Evolutionary conservation across 1,140 invertebrate species (phyloP).

Genomic region (Scaptomyza pallida): DNA sequence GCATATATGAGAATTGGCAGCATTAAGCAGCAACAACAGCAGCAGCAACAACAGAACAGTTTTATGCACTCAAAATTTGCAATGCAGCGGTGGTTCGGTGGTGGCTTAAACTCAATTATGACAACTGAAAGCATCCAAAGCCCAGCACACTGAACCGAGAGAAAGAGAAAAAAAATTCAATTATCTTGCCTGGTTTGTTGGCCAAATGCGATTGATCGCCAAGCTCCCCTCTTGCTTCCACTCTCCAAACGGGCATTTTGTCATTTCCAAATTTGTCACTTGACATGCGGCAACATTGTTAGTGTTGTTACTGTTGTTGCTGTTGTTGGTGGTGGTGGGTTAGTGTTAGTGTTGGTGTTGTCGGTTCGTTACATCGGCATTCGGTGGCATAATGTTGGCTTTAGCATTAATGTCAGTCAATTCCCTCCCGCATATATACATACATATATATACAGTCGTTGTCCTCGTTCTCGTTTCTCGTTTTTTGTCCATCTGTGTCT

Average conservation of each 20-base stretch:
- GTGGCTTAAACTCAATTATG: constrained; percentile 74
- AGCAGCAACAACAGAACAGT: constrained; percentile 16
- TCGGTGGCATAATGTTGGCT: constrained; percentile 72
- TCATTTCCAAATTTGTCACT: constrained; percentile 81
- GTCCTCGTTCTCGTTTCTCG: neutral
- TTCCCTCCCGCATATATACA: constrained; percentile 13
- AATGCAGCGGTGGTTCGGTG: constrained; percentile 30
- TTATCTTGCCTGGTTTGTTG: constrained; percentile 53
- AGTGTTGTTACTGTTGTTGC: neutral
- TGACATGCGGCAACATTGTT: constrained; percentile 62
- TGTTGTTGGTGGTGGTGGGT: neutral
- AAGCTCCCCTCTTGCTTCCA: neutral
- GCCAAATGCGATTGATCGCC: constrained; percentile 25
- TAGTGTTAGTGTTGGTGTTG: constrained; percentile 2
- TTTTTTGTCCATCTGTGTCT: constrained; percentile 8
- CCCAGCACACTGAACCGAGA: constrained; percentile 27
- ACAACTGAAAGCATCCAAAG: constrained; percentile 41
- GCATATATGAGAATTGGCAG: constrained; percentile 27
- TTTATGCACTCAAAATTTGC: constrained; percentile 57
- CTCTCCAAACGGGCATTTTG: constrained; percentile 67
- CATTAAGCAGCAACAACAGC: constrained; percentile 28
- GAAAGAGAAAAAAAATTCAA: constrained; percentile 60
- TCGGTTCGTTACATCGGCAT: constrained; percentile 40
- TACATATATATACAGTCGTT: constrained; percentile 9
- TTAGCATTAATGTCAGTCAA: constrained; percentile 73